Conservation (phyloP, 2,888 invertebrate genomes). For the Melipona beecheii region DNA sequence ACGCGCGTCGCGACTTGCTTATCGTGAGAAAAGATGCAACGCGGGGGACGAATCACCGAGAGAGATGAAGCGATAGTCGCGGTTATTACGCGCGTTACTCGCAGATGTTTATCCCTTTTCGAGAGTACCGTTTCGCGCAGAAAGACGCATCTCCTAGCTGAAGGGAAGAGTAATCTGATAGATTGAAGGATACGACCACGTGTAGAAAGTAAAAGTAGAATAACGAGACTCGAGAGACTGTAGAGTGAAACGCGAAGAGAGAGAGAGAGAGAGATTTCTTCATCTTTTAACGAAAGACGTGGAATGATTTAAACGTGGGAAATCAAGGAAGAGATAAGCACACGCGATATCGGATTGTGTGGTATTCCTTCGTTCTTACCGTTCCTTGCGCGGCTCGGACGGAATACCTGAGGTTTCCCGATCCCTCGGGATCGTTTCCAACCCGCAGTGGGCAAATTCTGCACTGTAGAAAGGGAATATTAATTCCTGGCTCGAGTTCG, state of each 20-base stretch:
- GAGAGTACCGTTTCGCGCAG: slow-evolving; percentile 29
- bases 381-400: slow-evolving; percentile 28
- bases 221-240: not conserved
- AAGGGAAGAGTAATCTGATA: no score
- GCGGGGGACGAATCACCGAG: slow-evolving; percentile 21
- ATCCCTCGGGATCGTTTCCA: slow-evolving; percentile 45
- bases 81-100: slow-evolving; percentile 30
- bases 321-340: slow-evolving; percentile 35
- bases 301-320: slow-evolving; percentile 39
- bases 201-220: no score
- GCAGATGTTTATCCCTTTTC: slow-evolving; percentile 35
- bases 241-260: not conserved
- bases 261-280: not conserved
- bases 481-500: slow-evolving; percentile 69
- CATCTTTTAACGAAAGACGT: not conserved
- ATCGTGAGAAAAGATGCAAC: slow-evolving; percentile 24
- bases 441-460: slow-evolving; percentile 67
- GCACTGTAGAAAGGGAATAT: slow-evolving; percentile 73
- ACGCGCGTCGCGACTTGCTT: slow-evolving; percentile 6
- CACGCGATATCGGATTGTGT: slow-evolving; percentile 11
- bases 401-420: slow-evolving; percentile 48
- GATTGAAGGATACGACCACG: no score
- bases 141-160: no score
- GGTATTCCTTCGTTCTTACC: slow-evolving; percentile 40
- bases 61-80: slow-evolving; percentile 40